Evolutionary conservation across 2,888 invertebrate genomes (phyloP), one percentile per base, ranked within the genome.

Genomic region (Brachynemurus nebulosus): DNA sequence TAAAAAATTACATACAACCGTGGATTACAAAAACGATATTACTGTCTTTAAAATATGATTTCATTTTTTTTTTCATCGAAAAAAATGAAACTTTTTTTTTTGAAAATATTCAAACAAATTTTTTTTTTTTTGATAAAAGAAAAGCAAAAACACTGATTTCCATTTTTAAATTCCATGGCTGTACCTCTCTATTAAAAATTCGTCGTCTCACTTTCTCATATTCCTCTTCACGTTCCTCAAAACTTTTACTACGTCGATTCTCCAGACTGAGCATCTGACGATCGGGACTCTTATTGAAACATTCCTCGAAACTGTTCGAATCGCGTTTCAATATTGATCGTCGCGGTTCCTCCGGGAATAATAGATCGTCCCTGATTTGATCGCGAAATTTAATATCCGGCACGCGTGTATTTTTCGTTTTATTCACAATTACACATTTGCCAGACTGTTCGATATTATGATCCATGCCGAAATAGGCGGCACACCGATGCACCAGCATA

Each of bases 401-500:
- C 53, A 78, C 68, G 54, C 79, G 62, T 49, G 76, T 80, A 54
- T 69, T 71, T 52, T 73, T 73, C 40, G 84, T 86, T 59, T 88
- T 86, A 49, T 90, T 86, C 1, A 88, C 86, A 43, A 91, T 77
- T 43, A 90, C 86, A 43, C 85, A 80, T 62, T 79, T 80, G 48
- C 86, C 89, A 12, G 77, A 73, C 49, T 81, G 76, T 66, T 95
- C 95, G 17, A 93, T 80, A 59, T 91, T 90, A 63, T 96, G 95
- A 44, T 90, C 86, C 72, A 96, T 80, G 45, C 92, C 91, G 67
- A 93, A 95, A 59, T 86, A 86, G 14, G 91, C 84, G 0, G 95
- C 91, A 48, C 89, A 86, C 23, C 95, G 80, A 63, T 96, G 96
- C 2, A 95, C 90, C 54, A 96, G 66, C 93, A 96, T 92, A 21